These are phyloP conservation scores for Ascidia mentula DNA, from an alignment of 23 tunicate genomes.

Conservation along the genomic window DNA sequence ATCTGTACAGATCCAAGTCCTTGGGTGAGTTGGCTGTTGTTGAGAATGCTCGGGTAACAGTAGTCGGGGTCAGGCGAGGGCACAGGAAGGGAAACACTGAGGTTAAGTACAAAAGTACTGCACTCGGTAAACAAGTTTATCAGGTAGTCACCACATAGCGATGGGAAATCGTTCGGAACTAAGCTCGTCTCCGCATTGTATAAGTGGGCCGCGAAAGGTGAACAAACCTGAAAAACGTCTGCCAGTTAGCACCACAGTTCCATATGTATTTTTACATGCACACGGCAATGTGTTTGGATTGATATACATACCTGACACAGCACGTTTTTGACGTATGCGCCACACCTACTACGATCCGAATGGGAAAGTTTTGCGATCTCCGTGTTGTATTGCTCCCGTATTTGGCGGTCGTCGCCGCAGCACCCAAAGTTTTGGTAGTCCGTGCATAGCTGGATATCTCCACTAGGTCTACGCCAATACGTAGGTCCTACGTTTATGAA, in stretches of 20 bases:
- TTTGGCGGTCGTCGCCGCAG: slow-evolving; percentile 38
- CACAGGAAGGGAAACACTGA: background rate
- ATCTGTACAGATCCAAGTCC: slow-evolving; percentile 24
- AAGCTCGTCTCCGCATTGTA: slow-evolving; percentile 61
- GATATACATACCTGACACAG: slow-evolving; percentile 60
- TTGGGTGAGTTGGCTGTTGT: background rate
- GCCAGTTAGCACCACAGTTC: too few species aligned
- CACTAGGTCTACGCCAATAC: slow-evolving; percentile 18
- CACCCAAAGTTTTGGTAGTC: slow-evolving; percentile 67
- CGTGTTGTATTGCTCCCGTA: background rate
- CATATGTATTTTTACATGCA: too few species aligned
- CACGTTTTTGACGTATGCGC: slow-evolving; percentile 20
- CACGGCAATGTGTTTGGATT: background rate
- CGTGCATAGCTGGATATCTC: slow-evolving; percentile 20
- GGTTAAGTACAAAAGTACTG: background rate
- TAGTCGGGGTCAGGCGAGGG: slow-evolving; percentile 36
- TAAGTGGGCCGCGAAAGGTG: slow-evolving; percentile 87
- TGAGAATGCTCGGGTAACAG: slow-evolving; percentile 59
- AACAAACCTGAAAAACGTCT: slow-evolving; percentile 76
- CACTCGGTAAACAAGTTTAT: background rate
- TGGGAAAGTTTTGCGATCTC: background rate
- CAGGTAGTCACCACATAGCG: slow-evolving; percentile 46
- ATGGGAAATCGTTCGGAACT: slow-evolving; percentile 41
- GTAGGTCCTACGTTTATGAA: background rate
- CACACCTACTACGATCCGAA: background rate